Percentiles rank a stretch among this genome's conserved stretches.
Evolutionary conservation across 2,113 vertebrate genomes (phyloP).

Genomic region (Pelecanoides urinatrix): DNA sequence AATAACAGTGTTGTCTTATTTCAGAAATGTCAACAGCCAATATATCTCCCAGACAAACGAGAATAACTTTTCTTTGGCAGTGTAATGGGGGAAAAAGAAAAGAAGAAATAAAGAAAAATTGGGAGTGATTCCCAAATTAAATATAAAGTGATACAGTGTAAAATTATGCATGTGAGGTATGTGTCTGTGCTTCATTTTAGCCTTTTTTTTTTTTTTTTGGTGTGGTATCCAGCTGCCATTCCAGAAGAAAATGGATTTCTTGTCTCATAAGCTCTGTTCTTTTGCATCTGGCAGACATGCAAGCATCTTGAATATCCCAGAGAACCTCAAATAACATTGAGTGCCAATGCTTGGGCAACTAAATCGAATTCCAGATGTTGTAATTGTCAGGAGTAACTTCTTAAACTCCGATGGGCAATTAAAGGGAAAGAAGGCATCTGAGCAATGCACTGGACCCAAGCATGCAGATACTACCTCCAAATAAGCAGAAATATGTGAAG

Average conservation of each 20-base stretch:
- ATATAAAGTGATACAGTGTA: neutral
- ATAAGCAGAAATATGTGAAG: neutral
- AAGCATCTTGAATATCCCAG: neutral
- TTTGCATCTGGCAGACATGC: neutral
- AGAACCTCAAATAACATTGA: neutral
- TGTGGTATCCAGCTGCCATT: neutral
- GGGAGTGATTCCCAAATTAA: neutral
- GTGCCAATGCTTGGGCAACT: neutral
- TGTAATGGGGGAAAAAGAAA: neutral
- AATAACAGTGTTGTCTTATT: neutral
- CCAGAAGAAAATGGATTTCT: neutral
- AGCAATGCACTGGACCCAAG: neutral
- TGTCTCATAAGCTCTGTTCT: neutral
- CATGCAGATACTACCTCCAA: neutral
- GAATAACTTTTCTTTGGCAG: neutral
- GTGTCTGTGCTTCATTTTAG: neutral
- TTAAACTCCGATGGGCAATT: neutral
- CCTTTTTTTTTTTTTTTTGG: no score
- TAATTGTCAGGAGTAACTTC: neutral
- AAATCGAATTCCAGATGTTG: neutral
- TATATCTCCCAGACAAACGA: neutral
- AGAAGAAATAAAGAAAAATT: neutral
- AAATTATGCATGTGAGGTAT: neutral
- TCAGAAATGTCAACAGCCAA: neutral
- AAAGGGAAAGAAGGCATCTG: neutral